phyloP scores from a whole-genome alignment of 1,140 invertebrate genomes.

The Phenacoccus solenopsis region DNA sequence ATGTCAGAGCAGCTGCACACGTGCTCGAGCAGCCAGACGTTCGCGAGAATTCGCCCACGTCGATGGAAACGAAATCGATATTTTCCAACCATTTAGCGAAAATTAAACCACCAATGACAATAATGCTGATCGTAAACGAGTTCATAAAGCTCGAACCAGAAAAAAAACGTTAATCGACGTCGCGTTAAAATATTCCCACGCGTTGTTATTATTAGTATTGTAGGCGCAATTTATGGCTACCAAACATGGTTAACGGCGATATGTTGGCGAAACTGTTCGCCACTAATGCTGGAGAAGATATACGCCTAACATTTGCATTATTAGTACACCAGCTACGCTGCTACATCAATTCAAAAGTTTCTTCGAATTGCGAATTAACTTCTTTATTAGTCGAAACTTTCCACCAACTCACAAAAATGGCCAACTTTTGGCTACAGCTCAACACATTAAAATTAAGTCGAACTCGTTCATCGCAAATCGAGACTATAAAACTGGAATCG shows the following conservation, averaged over 20 bases:
- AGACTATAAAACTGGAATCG: background rate
- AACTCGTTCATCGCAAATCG: too few relatives aligned
- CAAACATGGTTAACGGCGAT: background rate
- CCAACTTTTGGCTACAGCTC: too few relatives aligned
- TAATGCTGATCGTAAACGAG: background rate
- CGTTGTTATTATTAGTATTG: constrained; percentile 3
- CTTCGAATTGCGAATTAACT: too few relatives aligned
- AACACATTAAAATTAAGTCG: too few relatives aligned
- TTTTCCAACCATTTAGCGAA: background rate
- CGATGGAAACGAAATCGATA: background rate
- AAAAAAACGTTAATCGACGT: background rate
- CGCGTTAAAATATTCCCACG: background rate
- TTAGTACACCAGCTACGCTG: too few relatives aligned
- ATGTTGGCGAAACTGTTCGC: background rate
- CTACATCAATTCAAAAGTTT: too few relatives aligned
- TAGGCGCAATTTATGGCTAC: constrained; percentile 1
- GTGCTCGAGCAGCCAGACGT: too few relatives aligned
- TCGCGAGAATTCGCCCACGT: too few relatives aligned
- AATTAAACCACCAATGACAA: background rate
- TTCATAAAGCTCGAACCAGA: background rate
- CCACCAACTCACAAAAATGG: too few relatives aligned
- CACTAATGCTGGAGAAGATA: background rate
- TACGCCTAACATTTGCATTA: background rate
- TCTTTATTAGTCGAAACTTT: too few relatives aligned
- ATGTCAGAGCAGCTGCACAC: too few relatives aligned